Evolutionary conservation across 1,140 invertebrate species (phyloP), one percentile per base, ranked within the genome.

Genomic region (Pogonomyrmex californicus): DNA sequence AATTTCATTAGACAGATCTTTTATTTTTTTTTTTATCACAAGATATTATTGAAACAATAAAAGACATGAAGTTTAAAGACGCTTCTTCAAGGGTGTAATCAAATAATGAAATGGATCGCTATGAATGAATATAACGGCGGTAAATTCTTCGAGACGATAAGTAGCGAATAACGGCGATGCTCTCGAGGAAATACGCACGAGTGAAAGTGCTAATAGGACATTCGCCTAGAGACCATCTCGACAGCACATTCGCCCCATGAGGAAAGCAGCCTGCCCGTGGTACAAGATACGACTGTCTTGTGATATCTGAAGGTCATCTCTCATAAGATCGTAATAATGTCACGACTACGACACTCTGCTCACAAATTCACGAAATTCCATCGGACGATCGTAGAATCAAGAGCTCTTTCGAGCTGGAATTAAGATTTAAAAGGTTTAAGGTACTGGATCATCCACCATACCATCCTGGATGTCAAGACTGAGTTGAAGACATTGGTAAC

Each of bases 171-270:
- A 92, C 88, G 83, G 83, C 78, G 88, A 85, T 65, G 44, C 36
- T 75, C 85, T 86, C 87, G 85, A 91, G 91, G 93, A 93, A 93
- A 91, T 93, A 86, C 82, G 87, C 87, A 71, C 68, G 58, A 90
- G 93, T 93, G 93, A 93, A 93, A 93, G 93, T 93, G 91, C 86
- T 90, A 73, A 85, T 88, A 70, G 51, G 85, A 86, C 60, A 81
- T 86, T 89, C 30, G 70, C 58, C 51, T 71, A 44, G 76, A 88
- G 86, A 86, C 23, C 38, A 14, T 70, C 23, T 47, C n/a, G 14
- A 60, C 60, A 44, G 49, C 62, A 76, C 70, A 51, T 86, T 88
- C 49, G 70, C 56, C 17, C 60, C 65, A 30, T 38, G 65, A 71
- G 63, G 68, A 54, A 47, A 79, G 68, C 87, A 87, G 54, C 5